Evolutionary conservation across 2,113 vertebrate genomes (phyloP), one percentile per base, ranked within the genome.

Genomic region (Pangasianodon hypophthalmus): DNA sequence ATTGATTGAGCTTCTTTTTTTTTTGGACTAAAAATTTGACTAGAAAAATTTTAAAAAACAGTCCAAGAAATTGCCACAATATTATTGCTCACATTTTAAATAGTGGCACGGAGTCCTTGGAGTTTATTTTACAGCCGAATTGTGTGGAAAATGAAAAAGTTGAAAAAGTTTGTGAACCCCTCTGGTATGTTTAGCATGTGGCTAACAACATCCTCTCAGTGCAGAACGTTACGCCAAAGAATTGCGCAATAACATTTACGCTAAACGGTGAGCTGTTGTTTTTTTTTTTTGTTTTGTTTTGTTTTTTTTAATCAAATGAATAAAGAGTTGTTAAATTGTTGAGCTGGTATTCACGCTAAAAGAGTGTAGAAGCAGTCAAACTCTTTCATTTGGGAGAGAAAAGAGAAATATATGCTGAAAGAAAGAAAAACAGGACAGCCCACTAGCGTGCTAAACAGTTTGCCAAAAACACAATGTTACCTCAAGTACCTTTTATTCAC

Each of bases 191-290:
- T 44, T 73, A 73, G 71, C 71, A 73, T 41, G 71, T 73, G 44
- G 73, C 73, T 24, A 77, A 75, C 32, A 73, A 18, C 73, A 77
- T 77, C 73, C 41, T 77, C 73, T 41, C 32, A 41, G 16, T 0
- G 21, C 32, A 56, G 24, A n/a, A 50, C 75, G 24, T 80, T 19
- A 50, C 14, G 26, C 58, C 29, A 64, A 2, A 64, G 56, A 81
- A 52, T 91, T 91, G 91, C 91, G 91, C 88, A 91, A 91, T 60
- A 88, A 26, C 24, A 32, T 29, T 46, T 13, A 77, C 18, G 18
- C 64, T 50, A 29, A 44, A 60, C 50, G 37, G 0, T 3, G 60
- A 8, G 8, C 6, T 18, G 11, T 69, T 14, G n/a, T 7, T 11
- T 67, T 11, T 37, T 14, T 10, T 32, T 69, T 32, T 14, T 32